Evolutionary conservation across 2,888 invertebrate genomes (phyloP), one percentile per base, ranked within the genome.

Genomic region (Lochmaea crataegi): DNA sequence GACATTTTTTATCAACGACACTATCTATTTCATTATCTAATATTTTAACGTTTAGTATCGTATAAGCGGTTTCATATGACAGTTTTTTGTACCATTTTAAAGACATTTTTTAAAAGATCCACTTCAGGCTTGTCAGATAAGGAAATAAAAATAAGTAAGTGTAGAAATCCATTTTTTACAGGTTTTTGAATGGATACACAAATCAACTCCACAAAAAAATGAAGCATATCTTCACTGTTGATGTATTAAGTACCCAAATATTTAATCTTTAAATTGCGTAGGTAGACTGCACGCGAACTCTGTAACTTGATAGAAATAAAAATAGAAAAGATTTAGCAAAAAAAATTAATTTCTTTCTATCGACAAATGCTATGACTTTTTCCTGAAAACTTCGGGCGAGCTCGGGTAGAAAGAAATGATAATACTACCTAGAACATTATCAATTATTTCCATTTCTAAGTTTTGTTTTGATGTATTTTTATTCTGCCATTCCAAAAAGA

Each of bases 131-230:
- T 53, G 53, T 18, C 53, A 53, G 18, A 53, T 53, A 53, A 18
- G 16, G 16, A 18, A 18, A 53, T 53, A 53, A 53, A 53, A 18
- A 53, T n/a, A 6, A 53, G 18, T n/a, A 16, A 18, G 53, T 53
- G 53, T 45, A 45, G 53, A 53, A 18, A 51, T n/a, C 51, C 51
- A 3, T 51, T 51, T 45, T n/a, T 51, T 51, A 51, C 16, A 51
- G n/a, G 48, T 48, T 48, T n/a, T 14, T n/a, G 48, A 48, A 42
- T 42, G 12, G n/a, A 51, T 51, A 51, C 14, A 51, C n/a, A 51
- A 51, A 51, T 51, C 51, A n/a, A 51, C 5, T 1, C 51, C 3
- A 45, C 14, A n/a, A n/a, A 53, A 51, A 18, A 53, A 18, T 53
- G 16, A 7, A 14, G 7, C 45, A 12, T 45, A 45, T 12, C 45